Conservation (phyloP, 2,797 vertebrate genomes). For the Scomberomorus guttatus region DNA sequence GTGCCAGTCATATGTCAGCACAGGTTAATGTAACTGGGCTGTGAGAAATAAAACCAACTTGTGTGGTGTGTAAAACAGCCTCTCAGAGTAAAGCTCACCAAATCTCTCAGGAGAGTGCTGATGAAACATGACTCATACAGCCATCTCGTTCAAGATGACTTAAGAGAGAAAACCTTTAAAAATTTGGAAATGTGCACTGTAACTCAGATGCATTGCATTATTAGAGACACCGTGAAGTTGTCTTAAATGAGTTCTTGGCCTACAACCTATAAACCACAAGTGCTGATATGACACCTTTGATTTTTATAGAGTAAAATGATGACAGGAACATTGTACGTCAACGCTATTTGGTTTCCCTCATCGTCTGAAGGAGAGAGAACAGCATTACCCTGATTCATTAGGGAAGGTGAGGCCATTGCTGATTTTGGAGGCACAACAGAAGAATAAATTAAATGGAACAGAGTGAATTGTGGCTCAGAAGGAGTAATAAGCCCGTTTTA, state of each 20-base stretch:
- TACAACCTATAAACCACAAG: background rate
- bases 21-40: background rate
- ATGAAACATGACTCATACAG: slow-evolving; percentile 16
- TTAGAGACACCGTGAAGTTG: slow-evolving; percentile 3
- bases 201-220: slow-evolving; percentile 38
- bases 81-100: slow-evolving; percentile 15
- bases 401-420: background rate
- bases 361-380: background rate
- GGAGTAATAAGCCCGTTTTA: background rate
- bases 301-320: slow-evolving; percentile 8
- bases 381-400: background rate
- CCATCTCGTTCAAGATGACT: background rate
- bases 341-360: background rate
- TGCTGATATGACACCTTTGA: slow-evolving; percentile 20
- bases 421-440: background rate
- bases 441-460: background rate
- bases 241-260: slow-evolving; percentile 7
- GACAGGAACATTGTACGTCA: slow-evolving; percentile 10
- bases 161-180: slow-evolving; percentile 18
- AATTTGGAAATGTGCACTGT: background rate
- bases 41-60: background rate
- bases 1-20: slow-evolving; percentile 3
- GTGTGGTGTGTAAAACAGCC: background rate
- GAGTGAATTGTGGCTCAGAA: background rate
- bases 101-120: background rate